Percentiles rank a stretch among this genome's conserved stretches.
phyloP scores from a whole-genome alignment of 2,797 vertebrate genomes.

The Anguilla anguilla region DNA sequence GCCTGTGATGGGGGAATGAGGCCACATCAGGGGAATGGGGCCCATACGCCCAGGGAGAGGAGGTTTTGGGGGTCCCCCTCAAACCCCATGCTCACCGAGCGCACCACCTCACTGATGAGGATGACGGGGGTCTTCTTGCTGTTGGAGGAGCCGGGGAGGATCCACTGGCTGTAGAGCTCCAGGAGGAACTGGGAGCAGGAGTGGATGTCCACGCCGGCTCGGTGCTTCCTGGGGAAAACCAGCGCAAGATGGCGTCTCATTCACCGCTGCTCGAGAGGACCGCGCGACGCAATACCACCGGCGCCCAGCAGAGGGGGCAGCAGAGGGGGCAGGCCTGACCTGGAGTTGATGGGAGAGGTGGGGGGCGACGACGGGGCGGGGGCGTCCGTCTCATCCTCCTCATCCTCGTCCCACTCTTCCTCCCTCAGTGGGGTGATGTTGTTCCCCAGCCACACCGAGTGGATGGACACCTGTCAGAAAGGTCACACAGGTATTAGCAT shows the following conservation, averaged over 20 bases:
- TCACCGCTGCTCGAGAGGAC: background rate
- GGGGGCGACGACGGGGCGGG: constrained; percentile 84
- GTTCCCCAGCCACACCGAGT: constrained; percentile 96
- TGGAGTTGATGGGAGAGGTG: constrained; percentile 89
- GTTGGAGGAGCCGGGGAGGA: constrained; percentile 84
- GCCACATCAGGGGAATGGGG: background rate
- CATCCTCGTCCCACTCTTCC: constrained; percentile 96
- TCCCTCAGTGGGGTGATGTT: constrained; percentile 93
- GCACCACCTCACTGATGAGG: constrained; percentile 94
- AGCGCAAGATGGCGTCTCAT: background rate
- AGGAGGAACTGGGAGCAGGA: constrained; percentile 97
- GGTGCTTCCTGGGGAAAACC: constrained; percentile 82
- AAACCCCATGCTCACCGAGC: constrained; percentile 80
- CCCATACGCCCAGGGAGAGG: background rate
- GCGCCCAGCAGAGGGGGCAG: background rate
- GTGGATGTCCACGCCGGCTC: constrained; percentile 96
- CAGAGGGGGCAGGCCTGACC: constrained; percentile 72
- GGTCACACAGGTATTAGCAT: background rate
- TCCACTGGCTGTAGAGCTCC: constrained; percentile 96
- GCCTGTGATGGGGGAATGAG: background rate
- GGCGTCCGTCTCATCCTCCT: constrained; percentile 89
- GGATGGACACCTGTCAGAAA: constrained; percentile 87
- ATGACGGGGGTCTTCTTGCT: constrained; percentile 89
- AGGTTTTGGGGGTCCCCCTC: background rate
- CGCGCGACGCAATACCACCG: background rate